Percentiles rank a stretch among this genome's conserved stretches.
These are phyloP conservation scores for Venturia canescens DNA, from an alignment of 1,140 invertebrate species.

Conservation along the genomic window DNA sequence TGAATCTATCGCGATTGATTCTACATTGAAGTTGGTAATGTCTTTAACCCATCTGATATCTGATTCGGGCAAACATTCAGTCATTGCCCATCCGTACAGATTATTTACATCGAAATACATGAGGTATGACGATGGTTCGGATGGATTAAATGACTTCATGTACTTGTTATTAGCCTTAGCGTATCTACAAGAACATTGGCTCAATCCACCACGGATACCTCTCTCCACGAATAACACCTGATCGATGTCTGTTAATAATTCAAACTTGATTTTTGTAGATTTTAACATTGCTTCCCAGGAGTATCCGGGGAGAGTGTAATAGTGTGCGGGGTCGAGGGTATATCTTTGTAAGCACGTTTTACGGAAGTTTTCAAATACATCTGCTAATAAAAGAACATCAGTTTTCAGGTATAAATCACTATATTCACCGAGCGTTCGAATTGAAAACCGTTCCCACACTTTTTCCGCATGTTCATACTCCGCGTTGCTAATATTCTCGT, in stretches of 20 bases:
- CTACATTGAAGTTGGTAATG: background rate
- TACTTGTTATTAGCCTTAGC: conserved; percentile 29
- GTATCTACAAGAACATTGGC: conserved; percentile 14
- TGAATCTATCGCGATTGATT: background rate
- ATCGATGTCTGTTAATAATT: conserved; percentile 12
- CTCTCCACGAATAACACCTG: background rate
- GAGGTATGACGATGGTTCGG: conserved; percentile 47
- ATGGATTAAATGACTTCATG: background rate
- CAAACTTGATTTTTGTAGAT: conserved; percentile 21
- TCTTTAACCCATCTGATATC: conserved; percentile 55
- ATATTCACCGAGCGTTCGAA: background rate
- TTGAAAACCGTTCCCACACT: background rate
- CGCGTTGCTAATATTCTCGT: background rate
- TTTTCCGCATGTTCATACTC: background rate
- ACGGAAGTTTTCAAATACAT: conserved; percentile 1
- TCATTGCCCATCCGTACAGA: conserved; percentile 59
- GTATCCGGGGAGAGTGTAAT: conserved; percentile 8
- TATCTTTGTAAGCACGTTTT: background rate
- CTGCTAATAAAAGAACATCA: background rate
- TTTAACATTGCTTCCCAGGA: conserved; percentile 43
- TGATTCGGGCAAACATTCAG: conserved; percentile 47
- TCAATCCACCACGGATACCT: conserved; percentile 6
- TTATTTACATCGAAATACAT: too few relatives aligned
- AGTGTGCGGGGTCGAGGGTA: conserved; percentile 8
- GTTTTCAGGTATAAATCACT: background rate